phyloP scores from a whole-genome alignment of 92 coral and sea anemone species.

The Zoanthus sociatus region DNA sequence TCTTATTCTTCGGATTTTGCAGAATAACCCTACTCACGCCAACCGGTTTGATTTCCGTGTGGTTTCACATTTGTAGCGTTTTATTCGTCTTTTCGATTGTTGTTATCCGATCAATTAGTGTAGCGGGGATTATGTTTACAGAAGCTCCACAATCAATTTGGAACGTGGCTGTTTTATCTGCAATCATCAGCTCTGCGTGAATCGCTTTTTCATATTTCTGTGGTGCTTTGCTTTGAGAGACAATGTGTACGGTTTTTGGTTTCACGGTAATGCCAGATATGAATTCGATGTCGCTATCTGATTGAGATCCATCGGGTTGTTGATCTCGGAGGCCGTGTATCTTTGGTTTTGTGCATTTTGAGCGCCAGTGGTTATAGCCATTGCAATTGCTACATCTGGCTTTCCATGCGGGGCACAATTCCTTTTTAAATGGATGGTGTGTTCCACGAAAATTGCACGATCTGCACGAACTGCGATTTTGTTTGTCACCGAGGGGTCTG shows the following conservation, averaged over 20 bases:
- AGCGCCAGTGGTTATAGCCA: constrained; percentile 49
- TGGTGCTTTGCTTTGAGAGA: neutral
- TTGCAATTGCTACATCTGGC: constrained; percentile 42
- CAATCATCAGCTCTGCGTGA: constrained; percentile 40
- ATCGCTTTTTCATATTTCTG: constrained; percentile 31
- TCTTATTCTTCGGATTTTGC: constrained; percentile 54
- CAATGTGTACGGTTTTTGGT: constrained; percentile 4
- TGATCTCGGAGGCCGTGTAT: constrained; percentile 17
- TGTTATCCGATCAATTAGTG: neutral
- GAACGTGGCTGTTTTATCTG: constrained; percentile 36
- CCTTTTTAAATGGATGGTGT: constrained; percentile 33
- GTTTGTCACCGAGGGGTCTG: neutral
- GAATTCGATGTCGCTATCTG: constrained; percentile 49
- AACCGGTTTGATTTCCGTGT: too few species aligned
- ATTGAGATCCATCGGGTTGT: constrained; percentile 20
- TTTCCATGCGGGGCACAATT: constrained; percentile 55
- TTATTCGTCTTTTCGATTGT: constrained; percentile 28
- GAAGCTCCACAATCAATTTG: constrained; percentile 63
- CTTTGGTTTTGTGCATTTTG: constrained; percentile 24
- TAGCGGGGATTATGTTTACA: too few species aligned
- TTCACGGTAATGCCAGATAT: constrained; percentile 35
- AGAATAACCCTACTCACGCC: too few species aligned
- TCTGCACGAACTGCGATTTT: neutral
- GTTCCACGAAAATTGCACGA: constrained; percentile 53
- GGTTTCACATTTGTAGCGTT: too few species aligned